Evolutionary conservation across 2,888 invertebrate genomes (phyloP).

Genomic region (Hartigia nigra): DNA sequence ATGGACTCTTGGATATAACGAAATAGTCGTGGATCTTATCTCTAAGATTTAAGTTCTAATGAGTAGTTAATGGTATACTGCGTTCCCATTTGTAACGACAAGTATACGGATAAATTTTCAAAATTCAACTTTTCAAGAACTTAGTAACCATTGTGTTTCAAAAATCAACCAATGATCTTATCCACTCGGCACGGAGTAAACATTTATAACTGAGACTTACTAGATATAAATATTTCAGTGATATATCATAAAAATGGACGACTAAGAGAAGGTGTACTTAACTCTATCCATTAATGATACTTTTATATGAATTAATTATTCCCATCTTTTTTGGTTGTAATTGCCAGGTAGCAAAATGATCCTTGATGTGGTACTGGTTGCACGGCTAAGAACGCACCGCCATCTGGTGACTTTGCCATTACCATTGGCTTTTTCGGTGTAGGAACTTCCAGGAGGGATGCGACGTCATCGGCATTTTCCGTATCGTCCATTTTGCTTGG

Average conservation of each 20-base stretch:
- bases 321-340: slow-evolving; percentile 56
- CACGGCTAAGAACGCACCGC: slow-evolving; percentile 70
- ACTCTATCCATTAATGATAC: not conserved
- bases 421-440: slow-evolving; percentile 61
- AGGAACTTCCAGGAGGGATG: slow-evolving; percentile 17
- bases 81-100: not conserved
- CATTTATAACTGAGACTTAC: not conserved
- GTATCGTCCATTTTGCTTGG: slow-evolving; percentile 33
- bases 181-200: not conserved
- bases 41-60: not conserved
- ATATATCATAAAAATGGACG: not conserved
- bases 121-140: not conserved
- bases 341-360: slow-evolving; percentile 71
- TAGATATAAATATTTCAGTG: not conserved
- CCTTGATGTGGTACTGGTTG: slow-evolving; percentile 71
- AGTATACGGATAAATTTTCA: not conserved
- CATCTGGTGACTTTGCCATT: slow-evolving; percentile 70
- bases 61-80: not conserved
- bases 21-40: not conserved
- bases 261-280: too few relatives aligned
- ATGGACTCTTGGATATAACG: not conserved
- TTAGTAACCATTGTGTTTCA: not conserved
- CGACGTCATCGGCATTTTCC: slow-evolving; percentile 29
- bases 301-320: slow-evolving; percentile 36
- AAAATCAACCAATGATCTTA: too few relatives aligned